Evolutionary conservation across 2,888 invertebrate species (phyloP), one percentile per base, ranked within the genome.

Genomic region (Pseudanteris insignis): DNA sequence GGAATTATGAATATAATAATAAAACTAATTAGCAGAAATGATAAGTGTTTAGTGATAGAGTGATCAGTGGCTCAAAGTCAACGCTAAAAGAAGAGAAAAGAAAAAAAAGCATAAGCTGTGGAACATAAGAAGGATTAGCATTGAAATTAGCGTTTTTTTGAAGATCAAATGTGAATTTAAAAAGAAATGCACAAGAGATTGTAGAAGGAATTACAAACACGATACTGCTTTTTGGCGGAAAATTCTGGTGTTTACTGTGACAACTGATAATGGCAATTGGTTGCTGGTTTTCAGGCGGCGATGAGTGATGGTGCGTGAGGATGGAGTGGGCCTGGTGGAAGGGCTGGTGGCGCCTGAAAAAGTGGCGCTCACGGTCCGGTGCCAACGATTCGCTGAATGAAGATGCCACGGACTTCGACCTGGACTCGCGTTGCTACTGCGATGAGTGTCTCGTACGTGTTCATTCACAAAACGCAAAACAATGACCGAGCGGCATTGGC

Each of bases 291-390:
- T 46, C 51, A 50, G 57, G 32, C 57, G 37, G 37, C 32, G 44
- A 58, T 58, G 48, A 36, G 57, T 58, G 44, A 58, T 58, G 44
- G 57, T 25, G 28, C 38, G n/a, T 14, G 11, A 64, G 36, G 25
- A 89, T 89, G 89, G 90, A 90, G 83, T 90, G 90, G 89, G 86
- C 87, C 71, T 89, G 89, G 89, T 82, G 89, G 73, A 89, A 89
- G 81, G 89, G 90, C 81, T 90, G 89, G 89, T 90, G 90, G 90
- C 84, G 89, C 61, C 82, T 90, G 58, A 89, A 89, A 81, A 85
- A 85, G 76, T 86, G 88, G 83, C 85, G 86, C 69, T 85, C 82
- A 24, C 65, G 63, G 12, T 68, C 71, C 57, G 64, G 68, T 37
- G 59, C 60, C 50, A 63, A 55, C 33, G 64, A 68, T 63, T 60